Evolutionary conservation across 2,797 vertebrate species (phyloP).

Genomic region (Amazona finschi): DNA sequence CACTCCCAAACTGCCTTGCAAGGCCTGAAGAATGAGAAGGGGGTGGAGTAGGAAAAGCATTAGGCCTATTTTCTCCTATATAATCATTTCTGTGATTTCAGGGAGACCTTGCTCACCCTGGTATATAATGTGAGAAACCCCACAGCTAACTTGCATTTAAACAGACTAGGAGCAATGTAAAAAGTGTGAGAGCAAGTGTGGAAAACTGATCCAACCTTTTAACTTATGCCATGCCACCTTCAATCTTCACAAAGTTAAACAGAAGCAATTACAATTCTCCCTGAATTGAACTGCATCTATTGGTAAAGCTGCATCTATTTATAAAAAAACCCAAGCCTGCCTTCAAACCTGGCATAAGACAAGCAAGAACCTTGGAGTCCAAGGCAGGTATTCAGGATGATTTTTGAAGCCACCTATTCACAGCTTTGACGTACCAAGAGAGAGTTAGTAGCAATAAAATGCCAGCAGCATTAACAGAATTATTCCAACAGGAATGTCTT

Average conservation of each 20-base stretch:
- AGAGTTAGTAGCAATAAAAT: neutral
- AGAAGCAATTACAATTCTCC: neutral
- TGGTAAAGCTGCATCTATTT: neutral
- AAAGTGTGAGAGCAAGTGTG: neutral
- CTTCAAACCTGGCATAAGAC: neutral
- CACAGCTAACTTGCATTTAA: neutral
- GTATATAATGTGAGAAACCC: neutral
- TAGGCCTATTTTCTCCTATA: neutral
- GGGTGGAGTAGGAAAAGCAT: neutral
- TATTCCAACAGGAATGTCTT: neutral
- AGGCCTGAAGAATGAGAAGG: neutral
- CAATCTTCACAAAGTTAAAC: neutral
- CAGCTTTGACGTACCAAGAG: neutral
- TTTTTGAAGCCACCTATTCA: neutral
- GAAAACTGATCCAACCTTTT: neutral
- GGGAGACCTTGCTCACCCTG: neutral
- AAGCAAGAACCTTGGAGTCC: neutral
- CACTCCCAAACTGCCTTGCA: neutral
- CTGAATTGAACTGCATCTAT: neutral
- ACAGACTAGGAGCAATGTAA: neutral
- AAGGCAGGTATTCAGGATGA: neutral
- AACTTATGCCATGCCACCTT: neutral
- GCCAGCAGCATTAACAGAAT: neutral
- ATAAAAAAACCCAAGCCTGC: neutral
- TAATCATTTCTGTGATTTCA: neutral